Base-by-base conservation (phyloP, 2,797 vertebrate species). In the Poliocrania exsul region DNA sequence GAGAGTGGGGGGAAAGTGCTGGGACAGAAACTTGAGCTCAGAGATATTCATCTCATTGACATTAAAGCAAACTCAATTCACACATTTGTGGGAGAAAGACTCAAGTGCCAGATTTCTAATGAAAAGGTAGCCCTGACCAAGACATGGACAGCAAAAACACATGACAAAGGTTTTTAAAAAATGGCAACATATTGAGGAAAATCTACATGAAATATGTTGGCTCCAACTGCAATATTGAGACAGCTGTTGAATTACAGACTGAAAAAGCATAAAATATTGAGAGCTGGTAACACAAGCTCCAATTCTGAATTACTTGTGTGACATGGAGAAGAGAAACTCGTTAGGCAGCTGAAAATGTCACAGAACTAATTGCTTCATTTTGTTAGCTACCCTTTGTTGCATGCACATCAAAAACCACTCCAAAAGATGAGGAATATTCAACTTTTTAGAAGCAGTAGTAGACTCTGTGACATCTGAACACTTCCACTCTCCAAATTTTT, bases 291-390 rank as follows among this genome's bases (percentile, higher is more conserved):
- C 69, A 71, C 57, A 90, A 69, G 75, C 51, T 90, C 75, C 38
- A 72, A 10, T 88, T 92, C 79, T 71, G 93, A 86, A 93, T 89
- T 37, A 19, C 54, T 78, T 78, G 28, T 92, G 57, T 89, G 71
- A 87, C 90, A 95, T 80, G 84, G 71, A 81, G 66, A 54, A 89
- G 23, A 92, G 72, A 95, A 94, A 89, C 50, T 92, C 19, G 21
- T 82, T 95, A 95, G 88, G 92, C 75, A 85, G 88, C 88, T 92
- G 92, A 95, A 96, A 95, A 96, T 93, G 88, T 93, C 93, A 95
- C 65, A 67, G 72, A 92, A 80, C 74, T 93, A 95, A 93, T 94
- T 89, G 81, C 83, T 96, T 94, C 57, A 56, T 93, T 94, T 94
- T 94, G 86, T 38, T 74, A 92, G 75, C 85, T 90, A 67, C 65